Evolutionary conservation across 1,140 invertebrate species (phyloP), one percentile per base, ranked within the genome.

Genomic region (Eupeodes corollae): DNA sequence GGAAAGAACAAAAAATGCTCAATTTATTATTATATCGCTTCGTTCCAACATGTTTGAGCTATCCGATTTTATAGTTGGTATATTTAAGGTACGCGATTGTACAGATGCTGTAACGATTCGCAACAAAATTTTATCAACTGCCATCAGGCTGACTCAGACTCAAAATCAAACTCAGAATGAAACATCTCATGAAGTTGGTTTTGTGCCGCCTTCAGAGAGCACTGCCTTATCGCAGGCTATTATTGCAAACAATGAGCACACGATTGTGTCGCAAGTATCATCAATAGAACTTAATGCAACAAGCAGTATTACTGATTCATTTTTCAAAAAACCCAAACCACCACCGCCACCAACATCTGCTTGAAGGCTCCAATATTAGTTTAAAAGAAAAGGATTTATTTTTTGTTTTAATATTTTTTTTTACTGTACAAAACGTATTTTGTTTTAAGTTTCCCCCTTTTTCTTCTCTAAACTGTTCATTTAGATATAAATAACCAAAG

Each of bases 21-120:
- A 99, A 67, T 99, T 99, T 59, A 95, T 99, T 42, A 91, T 99
- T 47, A 97, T 99, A 44, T 98, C 94, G 0, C 74, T 99, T 6
- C 75, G 96, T 5, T 88, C 93, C 38, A 94, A 98, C 61, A 99
- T 99, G 96, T 99, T 97, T 65, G 94, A 99, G 62, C 68, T 96
- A 6, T 85, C 88, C 1, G 89, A 97, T 66, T 78, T 83, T 48
- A 70, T 98, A 1, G 83, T 98, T 3, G 96, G 96, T 1, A 97
- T 99, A 48, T 98, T 91, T 67, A 99, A 99, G 71, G 91, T 88
- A 0, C 76, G 83, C 51, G 90, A 97, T 63, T 86, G 83, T 59
- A 93, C 90, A 0, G 85, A 91, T 53, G 83, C 85, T 16, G 75
- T 86, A 0, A 82, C 82, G 0, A 73, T 91, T 2, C 74, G 80